These are phyloP conservation scores for Littorina saxatilis DNA, from an alignment of 1,140 invertebrate genomes.

Conservation along the genomic window DNA sequence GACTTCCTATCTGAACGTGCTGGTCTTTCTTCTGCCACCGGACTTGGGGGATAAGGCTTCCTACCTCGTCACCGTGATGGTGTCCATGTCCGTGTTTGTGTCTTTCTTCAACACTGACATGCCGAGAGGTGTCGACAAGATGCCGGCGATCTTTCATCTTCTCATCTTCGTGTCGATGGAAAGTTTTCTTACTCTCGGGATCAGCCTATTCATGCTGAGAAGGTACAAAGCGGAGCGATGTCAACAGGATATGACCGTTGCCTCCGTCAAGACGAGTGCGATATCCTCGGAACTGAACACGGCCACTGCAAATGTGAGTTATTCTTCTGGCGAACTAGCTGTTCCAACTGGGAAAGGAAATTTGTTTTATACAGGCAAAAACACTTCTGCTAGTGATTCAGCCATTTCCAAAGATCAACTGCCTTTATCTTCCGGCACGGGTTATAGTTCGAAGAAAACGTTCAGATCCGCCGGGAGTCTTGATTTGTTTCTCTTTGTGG, in stretches of 20 bases:
- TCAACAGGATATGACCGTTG: background rate
- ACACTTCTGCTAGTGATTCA: too few species aligned
- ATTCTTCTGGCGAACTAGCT: too few species aligned
- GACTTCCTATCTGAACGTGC: constrained; percentile 77
- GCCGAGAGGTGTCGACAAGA: background rate
- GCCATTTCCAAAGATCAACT: background rate
- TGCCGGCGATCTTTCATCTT: background rate
- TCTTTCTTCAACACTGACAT: constrained; percentile 9
- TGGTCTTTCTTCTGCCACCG: constrained; percentile 79
- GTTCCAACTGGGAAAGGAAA: too few species aligned
- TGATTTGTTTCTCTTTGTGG: background rate
- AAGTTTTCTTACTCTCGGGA: background rate
- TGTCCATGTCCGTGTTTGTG: constrained; percentile 75
- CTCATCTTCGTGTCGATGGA: background rate
- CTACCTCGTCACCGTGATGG: constrained; percentile 84
- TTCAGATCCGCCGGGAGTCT: background rate
- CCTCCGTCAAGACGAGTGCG: background rate
- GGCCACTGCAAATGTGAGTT: background rate
- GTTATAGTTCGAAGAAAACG: background rate
- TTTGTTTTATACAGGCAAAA: too few species aligned
- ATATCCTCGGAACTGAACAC: background rate
- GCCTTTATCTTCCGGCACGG: background rate
- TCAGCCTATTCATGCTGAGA: background rate
- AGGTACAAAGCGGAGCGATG: background rate
- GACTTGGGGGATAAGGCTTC: constrained; percentile 79